Conservation (phyloP, 2,888 invertebrate genomes). For the Syrista parreyssii region DNA sequence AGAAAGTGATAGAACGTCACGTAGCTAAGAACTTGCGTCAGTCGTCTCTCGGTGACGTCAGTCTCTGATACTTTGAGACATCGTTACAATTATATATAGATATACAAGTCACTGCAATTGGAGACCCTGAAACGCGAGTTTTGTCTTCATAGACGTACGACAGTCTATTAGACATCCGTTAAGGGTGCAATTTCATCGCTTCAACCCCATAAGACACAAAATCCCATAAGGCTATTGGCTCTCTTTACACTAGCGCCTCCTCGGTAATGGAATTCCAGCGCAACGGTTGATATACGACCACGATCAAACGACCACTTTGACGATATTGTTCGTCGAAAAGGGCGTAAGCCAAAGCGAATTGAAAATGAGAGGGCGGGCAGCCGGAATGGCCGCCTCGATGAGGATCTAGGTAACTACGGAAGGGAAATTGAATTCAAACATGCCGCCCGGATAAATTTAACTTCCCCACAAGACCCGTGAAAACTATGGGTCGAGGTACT, state of each 20-base stretch:
- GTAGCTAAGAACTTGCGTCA: too few relatives aligned
- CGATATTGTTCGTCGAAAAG: neutral
- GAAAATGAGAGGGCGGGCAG: slow-evolving; percentile 1
- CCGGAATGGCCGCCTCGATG: neutral
- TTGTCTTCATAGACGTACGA: neutral
- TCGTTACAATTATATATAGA: neutral
- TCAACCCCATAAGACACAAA: neutral
- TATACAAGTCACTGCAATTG: neutral
- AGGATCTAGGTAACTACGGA: neutral
- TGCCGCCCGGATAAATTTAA: neutral
- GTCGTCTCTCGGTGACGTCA: neutral
- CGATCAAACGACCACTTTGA: slow-evolving; percentile 1
- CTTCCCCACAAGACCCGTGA: neutral
- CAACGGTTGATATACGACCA: neutral
- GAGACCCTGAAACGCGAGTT: neutral
- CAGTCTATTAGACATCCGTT: neutral
- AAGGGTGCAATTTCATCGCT: neutral
- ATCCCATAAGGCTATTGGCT: neutral
- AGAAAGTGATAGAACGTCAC: neutral
- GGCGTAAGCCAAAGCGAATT: neutral
- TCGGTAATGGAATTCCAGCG: neutral
- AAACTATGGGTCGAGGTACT: neutral
- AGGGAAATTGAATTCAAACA: neutral
- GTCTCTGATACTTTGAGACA: neutral
- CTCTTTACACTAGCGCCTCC: neutral